phyloP scores from a whole-genome alignment of 2,797 vertebrate genomes.

The Sphenodon punctatus region DNA sequence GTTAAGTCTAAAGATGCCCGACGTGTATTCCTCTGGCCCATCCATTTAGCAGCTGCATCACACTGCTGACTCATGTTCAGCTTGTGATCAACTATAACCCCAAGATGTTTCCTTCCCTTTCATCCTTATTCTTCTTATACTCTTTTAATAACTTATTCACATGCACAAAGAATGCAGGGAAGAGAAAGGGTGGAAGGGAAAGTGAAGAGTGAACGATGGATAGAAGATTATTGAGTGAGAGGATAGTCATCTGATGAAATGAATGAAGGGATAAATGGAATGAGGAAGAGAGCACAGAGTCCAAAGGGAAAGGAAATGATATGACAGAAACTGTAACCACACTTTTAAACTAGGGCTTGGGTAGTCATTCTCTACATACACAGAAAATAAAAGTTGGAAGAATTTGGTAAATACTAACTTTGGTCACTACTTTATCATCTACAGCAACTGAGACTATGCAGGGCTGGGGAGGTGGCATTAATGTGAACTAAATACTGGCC shows the following conservation, averaged over 20 bases:
- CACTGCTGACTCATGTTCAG: no score
- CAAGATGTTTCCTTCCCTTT: no score
- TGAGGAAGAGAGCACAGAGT: background rate
- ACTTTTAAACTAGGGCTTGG: background rate
- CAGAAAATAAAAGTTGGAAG: background rate
- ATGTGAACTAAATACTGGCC: background rate
- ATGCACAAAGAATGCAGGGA: background rate
- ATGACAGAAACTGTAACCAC: background rate
- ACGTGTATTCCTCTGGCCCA: no score
- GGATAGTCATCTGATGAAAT: background rate
- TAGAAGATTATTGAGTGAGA: no score
- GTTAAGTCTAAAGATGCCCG: no score
- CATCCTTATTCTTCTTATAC: no score
- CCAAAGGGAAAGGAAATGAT: background rate
- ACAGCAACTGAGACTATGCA: background rate
- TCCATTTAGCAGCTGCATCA: no score
- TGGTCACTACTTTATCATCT: background rate
- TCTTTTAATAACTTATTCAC: fast-evolving
- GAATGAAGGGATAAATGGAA: background rate
- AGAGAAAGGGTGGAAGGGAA: background rate
- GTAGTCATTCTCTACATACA: background rate
- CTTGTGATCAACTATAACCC: no score
- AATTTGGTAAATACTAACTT: no score
- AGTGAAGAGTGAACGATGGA: no score
- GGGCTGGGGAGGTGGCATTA: background rate